These are phyloP conservation scores for Urosaurus nigricauda DNA, from an alignment of 2,797 vertebrate genomes.

Conservation along the genomic window DNA sequence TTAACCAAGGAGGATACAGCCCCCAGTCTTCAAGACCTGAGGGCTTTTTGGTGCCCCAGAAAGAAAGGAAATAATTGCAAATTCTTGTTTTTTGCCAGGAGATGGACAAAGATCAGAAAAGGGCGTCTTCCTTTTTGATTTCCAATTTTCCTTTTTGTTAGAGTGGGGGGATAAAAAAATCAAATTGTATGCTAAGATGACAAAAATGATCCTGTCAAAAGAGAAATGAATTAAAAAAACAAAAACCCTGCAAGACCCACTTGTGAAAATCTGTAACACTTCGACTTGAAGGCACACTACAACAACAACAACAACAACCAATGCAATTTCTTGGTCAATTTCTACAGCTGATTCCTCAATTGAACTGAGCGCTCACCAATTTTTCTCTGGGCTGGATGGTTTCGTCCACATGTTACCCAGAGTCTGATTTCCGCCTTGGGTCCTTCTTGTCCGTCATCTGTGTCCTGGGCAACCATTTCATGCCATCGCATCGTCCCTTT, in stretches of 20 bases:
- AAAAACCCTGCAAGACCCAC: conserved; percentile 1
- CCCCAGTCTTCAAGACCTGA: too few relatives aligned
- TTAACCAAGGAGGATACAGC: too few relatives aligned
- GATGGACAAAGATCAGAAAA: neutral
- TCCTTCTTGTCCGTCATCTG: neutral
- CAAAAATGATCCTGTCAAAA: conserved; percentile 66
- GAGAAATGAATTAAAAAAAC: neutral
- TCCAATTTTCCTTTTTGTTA: conserved; percentile 52
- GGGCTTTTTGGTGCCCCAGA: neutral
- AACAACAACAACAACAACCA: too few relatives aligned
- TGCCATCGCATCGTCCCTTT: conserved; percentile 49
- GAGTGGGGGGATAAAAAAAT: conserved; percentile 54
- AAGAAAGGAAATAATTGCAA: neutral
- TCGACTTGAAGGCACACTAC: neutral
- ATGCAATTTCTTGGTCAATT: neutral
- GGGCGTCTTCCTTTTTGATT: conserved; percentile 29
- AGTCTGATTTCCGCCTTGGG: neutral
- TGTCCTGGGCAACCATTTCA: conserved; percentile 56
- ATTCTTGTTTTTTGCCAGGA: neutral
- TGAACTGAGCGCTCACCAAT: too few relatives aligned
- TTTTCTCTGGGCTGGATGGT: too few relatives aligned
- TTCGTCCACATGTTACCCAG: too few relatives aligned
- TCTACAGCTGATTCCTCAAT: neutral
- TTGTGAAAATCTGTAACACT: conserved; percentile 67
- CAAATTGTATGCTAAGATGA: conserved; percentile 60